These are phyloP conservation scores for Xylophagus ater DNA, from an alignment of 2,888 invertebrate genomes.

Conservation along the genomic window DNA sequence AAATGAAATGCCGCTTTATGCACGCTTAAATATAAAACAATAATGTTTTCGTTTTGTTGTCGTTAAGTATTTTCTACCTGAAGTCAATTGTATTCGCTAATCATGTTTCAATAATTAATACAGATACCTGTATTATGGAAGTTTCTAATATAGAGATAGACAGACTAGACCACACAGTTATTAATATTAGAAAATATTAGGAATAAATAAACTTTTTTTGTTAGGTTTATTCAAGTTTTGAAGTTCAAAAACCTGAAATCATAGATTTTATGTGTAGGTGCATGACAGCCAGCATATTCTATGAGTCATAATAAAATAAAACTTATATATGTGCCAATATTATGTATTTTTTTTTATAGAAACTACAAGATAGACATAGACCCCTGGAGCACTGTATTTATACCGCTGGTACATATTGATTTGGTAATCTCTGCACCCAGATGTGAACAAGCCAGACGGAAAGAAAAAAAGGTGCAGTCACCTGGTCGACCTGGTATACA, in stretches of 20 bases:
- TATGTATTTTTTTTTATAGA: neutral
- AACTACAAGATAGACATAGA: neutral
- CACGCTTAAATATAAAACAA: no score
- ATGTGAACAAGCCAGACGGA: slow-evolving; percentile 8
- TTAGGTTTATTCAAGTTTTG: slow-evolving; percentile 16
- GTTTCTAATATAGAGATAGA: slow-evolving; percentile 4
- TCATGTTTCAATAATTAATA: slow-evolving; percentile 18
- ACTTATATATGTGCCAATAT: no score
- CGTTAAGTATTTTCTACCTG: no score
- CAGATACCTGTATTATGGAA: slow-evolving; percentile 16
- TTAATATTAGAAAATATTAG: slow-evolving; percentile 13
- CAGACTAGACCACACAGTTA: slow-evolving; percentile 14
- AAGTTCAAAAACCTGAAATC: slow-evolving; percentile 20
- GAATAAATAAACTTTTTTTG: neutral
- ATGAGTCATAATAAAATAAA: slow-evolving; percentile 6
- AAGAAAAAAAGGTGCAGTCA: slow-evolving; percentile 7
- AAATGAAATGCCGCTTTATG: no score
- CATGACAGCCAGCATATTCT: slow-evolving; percentile 11
- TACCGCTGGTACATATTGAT: neutral
- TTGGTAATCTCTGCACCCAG: slow-evolving; percentile 5
- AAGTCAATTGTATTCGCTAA: slow-evolving; percentile 16
- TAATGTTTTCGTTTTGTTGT: no score
- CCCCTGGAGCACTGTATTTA: neutral
- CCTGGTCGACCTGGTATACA: neutral
- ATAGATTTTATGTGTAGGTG: slow-evolving; percentile 17